Base-by-base conservation (phyloP, 2,113 vertebrate species). In the Psittacara wagleri region DNA sequence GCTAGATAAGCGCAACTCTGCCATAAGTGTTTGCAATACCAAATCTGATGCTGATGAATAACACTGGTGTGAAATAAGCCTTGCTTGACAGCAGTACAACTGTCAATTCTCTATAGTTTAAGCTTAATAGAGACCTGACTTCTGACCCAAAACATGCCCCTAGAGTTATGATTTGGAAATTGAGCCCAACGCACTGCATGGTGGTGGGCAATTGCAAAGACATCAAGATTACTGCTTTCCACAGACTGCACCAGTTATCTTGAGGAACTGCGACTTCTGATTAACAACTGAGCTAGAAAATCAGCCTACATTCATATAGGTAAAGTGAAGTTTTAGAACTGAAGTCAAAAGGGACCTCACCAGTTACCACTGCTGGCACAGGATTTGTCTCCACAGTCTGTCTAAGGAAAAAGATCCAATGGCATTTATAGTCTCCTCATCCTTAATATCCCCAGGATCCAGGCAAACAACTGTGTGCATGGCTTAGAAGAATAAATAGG, bases 311-410 rank as follows among this genome's bases (percentile, higher is more conserved):
- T 83, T 66, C 5, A 4, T 3, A 11, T 75, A 89, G 74, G 31
- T 41, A 57, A 88, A 11, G 6, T 44, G 41, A 86, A 46, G 25
- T 68, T 89, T 87, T 41, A 54, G 31, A 87, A 75, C 19, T 6
- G 9, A 81, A 87, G 44, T n/a, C 77, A 85, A 85, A n/a, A 78
- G 33, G 18, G n/a, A 85, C 41, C 41, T 90, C 52, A 92, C 62
- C 57, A 39, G 31, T 78, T 87, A 67, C 0, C 4, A 44, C 12
- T 3, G 13, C 52, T 90, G 67, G 59, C 0, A 0, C 18, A 18
- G 24, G 16, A 48, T 68, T 79, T 54, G 28, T 78, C 84, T 86
- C 54, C 48, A 64, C 16, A n/a, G 35, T 17, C 43, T 79, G 49
- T 59, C 44, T 54, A 52, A 82, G 37, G 54, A 84, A 86, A 84